A percentile compares a stretch with the other conserved stretches of the same genome.
phyloP scores from a whole-genome alignment of 2,797 vertebrate genomes.

The Sebastes glaucus region DNA sequence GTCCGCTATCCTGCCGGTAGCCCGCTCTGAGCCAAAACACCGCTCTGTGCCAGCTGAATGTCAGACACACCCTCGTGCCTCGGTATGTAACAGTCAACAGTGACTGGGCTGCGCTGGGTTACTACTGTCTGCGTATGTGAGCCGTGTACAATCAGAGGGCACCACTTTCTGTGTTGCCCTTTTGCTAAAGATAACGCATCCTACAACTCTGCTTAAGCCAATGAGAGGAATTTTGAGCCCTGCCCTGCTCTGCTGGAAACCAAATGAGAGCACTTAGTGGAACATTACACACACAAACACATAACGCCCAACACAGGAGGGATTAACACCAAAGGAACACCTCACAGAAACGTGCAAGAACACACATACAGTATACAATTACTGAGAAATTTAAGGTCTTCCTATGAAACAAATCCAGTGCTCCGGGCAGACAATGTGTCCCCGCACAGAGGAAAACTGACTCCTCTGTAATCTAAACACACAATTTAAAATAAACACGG shows the following conservation, averaged over 20 bases:
- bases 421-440: constrained; percentile 39
- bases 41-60: constrained; percentile 54
- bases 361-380: neutral
- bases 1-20: constrained; percentile 44
- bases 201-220: constrained; percentile 51
- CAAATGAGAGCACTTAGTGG: constrained; percentile 61
- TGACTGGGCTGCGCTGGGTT: constrained; percentile 41
- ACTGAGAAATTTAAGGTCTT: constrained; percentile 23
- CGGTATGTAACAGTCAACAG: constrained; percentile 65
- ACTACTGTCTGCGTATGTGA: constrained; percentile 46
- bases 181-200: constrained; percentile 71
- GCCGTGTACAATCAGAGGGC: constrained; percentile 48
- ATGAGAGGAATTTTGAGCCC: constrained; percentile 63
- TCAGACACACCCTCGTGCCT: constrained; percentile 65
- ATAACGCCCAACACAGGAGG: constrained; percentile 21
- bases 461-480: constrained; percentile 67
- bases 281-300: constrained; percentile 52
- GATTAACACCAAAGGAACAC: neutral
- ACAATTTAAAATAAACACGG: constrained; percentile 61
- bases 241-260: constrained; percentile 56
- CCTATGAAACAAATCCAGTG: constrained; percentile 22
- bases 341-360: constrained; percentile 22
- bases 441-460: constrained; percentile 47
- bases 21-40: constrained; percentile 31
- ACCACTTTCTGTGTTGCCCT: constrained; percentile 51